Evolutionary conservation across 2,797 vertebrate species (phyloP).

Genomic region (Myotis daubentonii): DNA sequence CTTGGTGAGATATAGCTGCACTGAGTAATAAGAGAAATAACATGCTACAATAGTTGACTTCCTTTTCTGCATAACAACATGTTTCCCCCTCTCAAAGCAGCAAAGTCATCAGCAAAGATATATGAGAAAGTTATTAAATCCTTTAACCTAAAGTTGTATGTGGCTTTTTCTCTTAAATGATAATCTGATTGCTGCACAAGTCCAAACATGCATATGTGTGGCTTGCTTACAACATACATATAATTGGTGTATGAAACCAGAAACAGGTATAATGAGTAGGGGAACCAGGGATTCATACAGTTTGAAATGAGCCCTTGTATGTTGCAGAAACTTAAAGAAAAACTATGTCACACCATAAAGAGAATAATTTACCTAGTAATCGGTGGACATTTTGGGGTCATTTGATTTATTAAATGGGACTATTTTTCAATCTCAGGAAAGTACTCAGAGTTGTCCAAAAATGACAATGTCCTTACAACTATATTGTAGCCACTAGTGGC

Average conservation of each 20-base stretch:
- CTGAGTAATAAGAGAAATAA: constrained; percentile 1
- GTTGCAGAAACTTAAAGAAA: background rate
- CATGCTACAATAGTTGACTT: background rate
- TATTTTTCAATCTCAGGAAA: constrained; percentile 27
- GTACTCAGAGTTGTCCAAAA: constrained; percentile 16
- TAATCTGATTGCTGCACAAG: background rate
- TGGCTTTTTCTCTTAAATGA: background rate
- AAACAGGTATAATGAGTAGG: background rate
- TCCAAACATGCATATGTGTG: background rate
- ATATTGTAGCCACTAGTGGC: background rate
- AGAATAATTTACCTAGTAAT: constrained; percentile 18
- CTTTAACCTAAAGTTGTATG: constrained; percentile 10
- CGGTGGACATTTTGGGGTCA: background rate
- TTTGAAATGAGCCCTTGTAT: constrained; percentile 18
- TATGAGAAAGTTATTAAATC: background rate
- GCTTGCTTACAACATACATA: background rate
- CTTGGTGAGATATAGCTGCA: background rate
- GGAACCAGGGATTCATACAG: background rate
- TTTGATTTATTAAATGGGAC: constrained; percentile 33
- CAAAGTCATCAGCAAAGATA: constrained; percentile 21
- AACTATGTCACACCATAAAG: background rate
- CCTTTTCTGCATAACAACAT: background rate
- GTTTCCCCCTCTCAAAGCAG: background rate
- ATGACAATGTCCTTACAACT: background rate
- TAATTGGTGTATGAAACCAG: background rate